Evolutionary conservation across 2,113 vertebrate genomes (phyloP), one percentile per base, ranked within the genome.

Genomic region (Lethenteron reissneri): DNA sequence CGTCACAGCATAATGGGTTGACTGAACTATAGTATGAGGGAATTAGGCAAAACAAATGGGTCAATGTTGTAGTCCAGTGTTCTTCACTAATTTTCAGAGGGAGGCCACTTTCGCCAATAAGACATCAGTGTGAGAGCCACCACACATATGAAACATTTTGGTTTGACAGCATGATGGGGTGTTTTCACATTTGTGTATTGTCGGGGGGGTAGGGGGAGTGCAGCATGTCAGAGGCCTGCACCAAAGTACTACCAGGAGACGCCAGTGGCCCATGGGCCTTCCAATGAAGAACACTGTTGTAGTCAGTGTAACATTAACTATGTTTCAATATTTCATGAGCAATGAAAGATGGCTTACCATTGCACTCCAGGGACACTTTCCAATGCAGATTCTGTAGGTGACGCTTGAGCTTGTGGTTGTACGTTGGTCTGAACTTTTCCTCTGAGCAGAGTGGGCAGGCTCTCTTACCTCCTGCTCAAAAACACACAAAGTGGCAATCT

Each of bases 371-470:
- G 68, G 88, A 97, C 74, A 94, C 85, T 77, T 92, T 97, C 92
- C 94, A 97, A 80, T 97, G 92, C 64, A 97, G 83, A 79, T 96
- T 97, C 78, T 91, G 88, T 76, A 97, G 83, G 74, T 97, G 92
- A 3, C 88, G 82, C 21, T 83, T 82, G 17, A 97, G 87, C 71
- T 97, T 97, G 75, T 89, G 85, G 76, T 81, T 82, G 74, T 87
- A 89, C 74, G 85, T 92, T 71, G 92, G 85, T 79, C 83, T 91
- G 58, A 92, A 96, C 72, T 87, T 92, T 77, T 96, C 88, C 76
- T 89, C 89, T 1, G 91, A 86, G 77, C 92, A 97, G 73, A 97
- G 77, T 0, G 92, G 92, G 77, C 94, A 97, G 8, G 82, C 78
- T 71, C 89, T 91, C 69, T 81, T 87, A 4, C 84, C 82, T 73